phyloP scores from a whole-genome alignment of 2,888 invertebrate genomes.

The Ormyrus labotus region DNA sequence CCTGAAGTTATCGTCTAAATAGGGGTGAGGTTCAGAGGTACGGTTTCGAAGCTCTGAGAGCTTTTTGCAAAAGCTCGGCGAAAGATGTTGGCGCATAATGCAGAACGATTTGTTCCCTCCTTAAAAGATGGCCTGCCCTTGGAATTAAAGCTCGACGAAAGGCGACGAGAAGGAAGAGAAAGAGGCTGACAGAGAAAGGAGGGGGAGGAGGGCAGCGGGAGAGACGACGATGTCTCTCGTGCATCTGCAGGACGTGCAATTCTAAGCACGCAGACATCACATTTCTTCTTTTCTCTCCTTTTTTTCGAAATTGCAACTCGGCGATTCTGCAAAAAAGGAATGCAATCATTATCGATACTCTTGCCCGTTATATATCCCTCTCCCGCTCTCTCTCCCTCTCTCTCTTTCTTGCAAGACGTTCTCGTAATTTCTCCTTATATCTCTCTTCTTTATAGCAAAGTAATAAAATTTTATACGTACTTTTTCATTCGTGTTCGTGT shows the following conservation, averaged over 20 bases:
- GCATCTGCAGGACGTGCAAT: conserved; percentile 13
- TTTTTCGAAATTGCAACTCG: background rate
- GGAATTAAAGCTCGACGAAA: conserved; percentile 2
- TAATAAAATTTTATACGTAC: conserved; percentile 29
- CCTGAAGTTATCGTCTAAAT: no score
- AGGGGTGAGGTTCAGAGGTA: no score
- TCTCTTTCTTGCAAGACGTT: background rate
- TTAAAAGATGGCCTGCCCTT: background rate
- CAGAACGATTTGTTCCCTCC: no score
- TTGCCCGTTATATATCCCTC: no score
- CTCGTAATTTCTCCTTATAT: conserved; percentile 1
- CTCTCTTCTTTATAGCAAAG: conserved; percentile 30
- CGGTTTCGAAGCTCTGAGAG: background rate
- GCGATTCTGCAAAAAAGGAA: background rate
- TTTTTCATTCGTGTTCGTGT: background rate
- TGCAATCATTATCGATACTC: no score
- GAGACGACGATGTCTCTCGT: background rate
- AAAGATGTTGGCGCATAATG: no score
- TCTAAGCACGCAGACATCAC: background rate
- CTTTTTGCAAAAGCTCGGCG: background rate
- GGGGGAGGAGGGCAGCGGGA: conserved; percentile 18
- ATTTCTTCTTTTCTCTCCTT: background rate
- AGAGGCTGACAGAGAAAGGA: conserved; percentile 25
- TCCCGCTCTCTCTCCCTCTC: no score
- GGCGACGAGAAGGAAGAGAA: conserved; percentile 1